Evolutionary conservation across 2,888 invertebrate species (phyloP), one percentile per base, ranked within the genome.

Genomic region (Drosophila lacicola): DNA sequence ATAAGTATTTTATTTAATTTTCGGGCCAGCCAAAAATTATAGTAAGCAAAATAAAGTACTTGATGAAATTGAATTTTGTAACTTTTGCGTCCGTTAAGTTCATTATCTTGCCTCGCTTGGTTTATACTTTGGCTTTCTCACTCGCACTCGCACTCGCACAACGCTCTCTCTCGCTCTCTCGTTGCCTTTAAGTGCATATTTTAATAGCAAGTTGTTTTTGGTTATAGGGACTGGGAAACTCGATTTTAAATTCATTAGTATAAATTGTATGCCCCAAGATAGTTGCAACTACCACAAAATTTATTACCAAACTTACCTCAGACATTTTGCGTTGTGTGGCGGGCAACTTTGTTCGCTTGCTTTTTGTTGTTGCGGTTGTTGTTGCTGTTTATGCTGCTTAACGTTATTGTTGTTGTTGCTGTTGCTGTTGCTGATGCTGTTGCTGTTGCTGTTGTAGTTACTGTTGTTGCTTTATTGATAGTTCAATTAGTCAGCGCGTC

Each of bases 281-380:
- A 11, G 37, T 58, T 36, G 39, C 37, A 56, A 51, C 14, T 49
- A 13, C 19, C 42, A 46, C 21, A 25, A 37, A 37, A 63, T 36
- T 39, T 37, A 36, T 41, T 46, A 14, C 6, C 14, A 56, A 44
- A 74, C 84, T 84, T 62, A 84, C 84, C 84, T 84, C 87, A 62
- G 84, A 84, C 84, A 84, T 84, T 70, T 78, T 82, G 50, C 47
- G 66, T 69, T 69, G 53, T 45, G 64, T 65, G 69, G 49, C 65
- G 29, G 54, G 44, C 57, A 74, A 73, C 55, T 80, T 75, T 63
- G 60, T 54, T 74, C 54, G 44, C 36, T 50, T 58, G 44, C 17
- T 51, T 54, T 39, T 47, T 56, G 41, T 50, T 69, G 54, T 21
- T 47, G 66, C 29, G 50, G 25, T 41, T 57, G 51, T 39, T 65